Percentiles rank a stretch among this genome's conserved stretches.
phyloP scores from a whole-genome alignment of 2,113 vertebrate species.

The Solenodon paradoxus region DNA sequence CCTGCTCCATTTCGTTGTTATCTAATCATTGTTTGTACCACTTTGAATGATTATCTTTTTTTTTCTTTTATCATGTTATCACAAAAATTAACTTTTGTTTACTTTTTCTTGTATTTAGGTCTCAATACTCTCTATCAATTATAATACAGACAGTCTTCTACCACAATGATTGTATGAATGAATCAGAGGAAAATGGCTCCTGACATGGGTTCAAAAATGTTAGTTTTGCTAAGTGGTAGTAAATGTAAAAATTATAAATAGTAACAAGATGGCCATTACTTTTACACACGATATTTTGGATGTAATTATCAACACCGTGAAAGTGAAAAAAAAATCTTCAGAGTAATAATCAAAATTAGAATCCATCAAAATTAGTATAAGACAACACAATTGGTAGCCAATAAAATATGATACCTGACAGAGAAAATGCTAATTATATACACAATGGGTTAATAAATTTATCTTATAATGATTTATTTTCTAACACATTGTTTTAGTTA shows the following conservation, averaged over 20 bases:
- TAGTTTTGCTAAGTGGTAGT: not conserved
- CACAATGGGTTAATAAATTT: not conserved
- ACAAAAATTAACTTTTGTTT: not conserved
- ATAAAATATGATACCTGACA: not conserved
- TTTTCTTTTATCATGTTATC: not conserved
- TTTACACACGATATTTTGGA: not conserved
- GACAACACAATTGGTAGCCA: not conserved
- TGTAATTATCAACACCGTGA: not conserved
- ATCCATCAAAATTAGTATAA: not conserved
- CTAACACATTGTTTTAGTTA: not conserved
- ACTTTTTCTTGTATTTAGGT: not conserved
- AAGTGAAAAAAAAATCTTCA: not conserved
- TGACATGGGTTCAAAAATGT: not conserved
- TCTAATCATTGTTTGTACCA: not conserved
- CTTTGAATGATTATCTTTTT: not conserved
- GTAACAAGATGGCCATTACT: not conserved
- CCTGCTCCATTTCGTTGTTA: not conserved
- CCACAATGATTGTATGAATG: not conserved
- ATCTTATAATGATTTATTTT: not conserved
- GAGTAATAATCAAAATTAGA: not conserved
- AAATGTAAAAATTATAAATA: not conserved
- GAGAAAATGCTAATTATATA: not conserved
- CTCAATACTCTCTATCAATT: not conserved
- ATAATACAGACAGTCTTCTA: not conserved
- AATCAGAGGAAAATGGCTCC: not conserved